Base-by-base conservation (phyloP, 2,888 invertebrate species). In the Lomographa bimaculata region DNA sequence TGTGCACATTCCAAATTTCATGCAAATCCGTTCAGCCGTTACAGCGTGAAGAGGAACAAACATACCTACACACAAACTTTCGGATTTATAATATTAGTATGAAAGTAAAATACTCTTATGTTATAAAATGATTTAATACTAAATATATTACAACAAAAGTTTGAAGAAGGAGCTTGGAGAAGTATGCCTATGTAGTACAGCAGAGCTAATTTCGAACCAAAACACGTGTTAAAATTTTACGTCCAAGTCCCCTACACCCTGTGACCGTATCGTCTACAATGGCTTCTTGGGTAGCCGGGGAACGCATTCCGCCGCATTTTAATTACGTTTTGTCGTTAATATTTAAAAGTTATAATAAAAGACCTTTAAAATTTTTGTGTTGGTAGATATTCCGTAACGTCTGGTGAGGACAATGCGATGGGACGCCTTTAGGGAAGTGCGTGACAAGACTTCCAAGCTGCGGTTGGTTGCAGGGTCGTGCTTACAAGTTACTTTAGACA, bases 341-440 rank as follows among this genome's bases (percentile, higher is more conserved):
- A 54, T 52, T 51, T 46, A 55, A 42, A 45, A 41, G 41, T 49
- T 27, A 21, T 46, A 43, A 30, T 48, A 40, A 43, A 54, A 47
- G 39, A 21, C 36, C 33, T 47, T 48, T 30, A 46, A 47, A 51
- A 48, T 41, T 41, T 40, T 48, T 43, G 36, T 46, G 44, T 50
- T 46, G 52, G 54, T 61, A 57, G 44, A 56, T 60, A 63, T 57
- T 58, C 64, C 55, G 59, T 63, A 63, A 50, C 53, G 71, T 69
- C 63, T 65, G 61, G 54, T 23, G 42, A 63, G 68, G 71, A 80
- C 79, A 79, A 79, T 73, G 64, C 63, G 64, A 62, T 64, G 74
- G 71, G 72, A 67, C 73, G 72, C 68, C 73, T 83, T 83, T 84
- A 79, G 84, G 83, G 79, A 83, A 81, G 84, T 80, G 81, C 86